Conservation (phyloP, 2,113 vertebrate species). For the Synchiropus splendidus region DNA sequence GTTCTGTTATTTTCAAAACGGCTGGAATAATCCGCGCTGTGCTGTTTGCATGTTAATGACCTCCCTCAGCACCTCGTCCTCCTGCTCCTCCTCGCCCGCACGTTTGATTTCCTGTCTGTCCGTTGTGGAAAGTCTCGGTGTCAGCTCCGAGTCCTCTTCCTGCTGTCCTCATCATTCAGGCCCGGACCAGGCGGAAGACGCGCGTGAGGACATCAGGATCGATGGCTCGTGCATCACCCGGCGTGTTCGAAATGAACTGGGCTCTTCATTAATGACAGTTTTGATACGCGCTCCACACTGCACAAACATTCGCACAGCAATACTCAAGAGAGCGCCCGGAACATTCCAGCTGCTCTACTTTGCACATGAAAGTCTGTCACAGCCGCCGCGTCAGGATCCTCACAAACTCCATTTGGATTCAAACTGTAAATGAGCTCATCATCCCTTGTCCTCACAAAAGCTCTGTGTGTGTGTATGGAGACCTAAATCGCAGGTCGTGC, state of each 20-base stretch:
- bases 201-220: too few species aligned
- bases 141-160: slow-evolving; percentile 40
- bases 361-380: slow-evolving; percentile 35
- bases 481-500: slow-evolving; percentile 36
- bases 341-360: slow-evolving; percentile 24
- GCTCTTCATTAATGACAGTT: too few species aligned
- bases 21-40: too few species aligned
- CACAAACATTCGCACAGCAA: too few species aligned
- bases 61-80: neutral
- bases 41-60: too few species aligned
- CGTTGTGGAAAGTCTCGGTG: slow-evolving; percentile 40
- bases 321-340: neutral
- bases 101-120: slow-evolving; percentile 7
- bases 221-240: too few species aligned
- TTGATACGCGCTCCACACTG: too few species aligned
- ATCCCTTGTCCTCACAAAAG: too few species aligned
- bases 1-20: too few species aligned
- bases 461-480: slow-evolving; percentile 32
- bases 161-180: slow-evolving; percentile 41
- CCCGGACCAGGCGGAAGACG: too few species aligned
- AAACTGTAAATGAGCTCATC: slow-evolving; percentile 29
- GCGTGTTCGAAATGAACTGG: too few species aligned
- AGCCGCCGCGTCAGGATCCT: too few species aligned
- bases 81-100: slow-evolving; percentile 8
- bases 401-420: slow-evolving; percentile 4